Evolutionary conservation across 2,888 invertebrate species (phyloP), one percentile per base, ranked within the genome.

Genomic region (Nasonovia ribisnigri): DNA sequence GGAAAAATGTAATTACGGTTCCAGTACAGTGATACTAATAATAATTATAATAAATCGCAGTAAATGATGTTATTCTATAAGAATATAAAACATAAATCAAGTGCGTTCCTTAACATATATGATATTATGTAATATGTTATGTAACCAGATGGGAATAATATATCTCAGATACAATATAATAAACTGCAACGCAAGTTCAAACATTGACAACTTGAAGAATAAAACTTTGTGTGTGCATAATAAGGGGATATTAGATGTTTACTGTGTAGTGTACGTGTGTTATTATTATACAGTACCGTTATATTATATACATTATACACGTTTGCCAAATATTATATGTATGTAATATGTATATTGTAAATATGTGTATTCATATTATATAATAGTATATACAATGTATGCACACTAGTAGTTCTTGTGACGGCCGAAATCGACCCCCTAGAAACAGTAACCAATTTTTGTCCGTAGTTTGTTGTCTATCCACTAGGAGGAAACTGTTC

Each of bases 11-110:
- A 29, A 13, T 29, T n/a, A 13, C 29, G 5, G 1, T 29, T 48
- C 16, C 24, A 6, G 16, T 6, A n/a, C 86, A n/a, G 43, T 86
- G 16, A 3, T 29, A 13, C 10, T 1, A 36, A n/a, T 11, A 42
- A 57, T 29, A 57, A 57, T 48, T 16, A 90, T 36, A 51, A 90
- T 77, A 77, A 77, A 90, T 48, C 24, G 11, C 36, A 67, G 16
- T 36, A 36, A 90, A 67, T 90, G n/a, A 67, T n/a, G 90, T 90
- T 46, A 24, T 29, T 48, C 67, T n/a, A 36, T 36, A 36, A 67
- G 90, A 36, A 46, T 90, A 90, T 77, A 67, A 36, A 67, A 24
- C 26, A 77, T 90, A 90, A 77, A 90, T 90, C 48, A 90, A 77
- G 13, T 20, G 48, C 11, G 48, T 46, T 48, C 42, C 48, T 90